Percentiles rank a stretch among this genome's conserved stretches.
Conservation (phyloP, 2,797 vertebrate species). For the Myotis findleyi region DNA sequence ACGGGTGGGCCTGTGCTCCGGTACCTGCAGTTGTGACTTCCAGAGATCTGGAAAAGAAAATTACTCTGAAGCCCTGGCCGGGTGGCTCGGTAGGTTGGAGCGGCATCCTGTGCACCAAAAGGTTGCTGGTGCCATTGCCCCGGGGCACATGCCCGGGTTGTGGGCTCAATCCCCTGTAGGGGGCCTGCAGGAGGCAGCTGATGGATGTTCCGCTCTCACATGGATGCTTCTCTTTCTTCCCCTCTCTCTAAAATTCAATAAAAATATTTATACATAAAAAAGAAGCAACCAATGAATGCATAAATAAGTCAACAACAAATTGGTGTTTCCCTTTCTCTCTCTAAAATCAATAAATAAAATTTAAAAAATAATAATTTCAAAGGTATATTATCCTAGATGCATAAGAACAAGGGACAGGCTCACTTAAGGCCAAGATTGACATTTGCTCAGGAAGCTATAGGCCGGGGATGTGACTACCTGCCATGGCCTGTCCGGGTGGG, state of each 20-base stretch:
- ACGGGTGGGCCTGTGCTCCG: neutral
- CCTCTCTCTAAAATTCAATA: neutral
- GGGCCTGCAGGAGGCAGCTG: neutral
- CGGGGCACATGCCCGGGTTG: neutral
- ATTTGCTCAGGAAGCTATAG: neutral
- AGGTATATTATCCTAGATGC: neutral
- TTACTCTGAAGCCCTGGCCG: neutral
- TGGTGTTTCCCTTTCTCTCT: neutral
- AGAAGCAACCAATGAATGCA: neutral
- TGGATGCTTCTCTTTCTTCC: neutral
- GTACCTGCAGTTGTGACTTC: neutral
- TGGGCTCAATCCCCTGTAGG: neutral
- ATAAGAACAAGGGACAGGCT: neutral
- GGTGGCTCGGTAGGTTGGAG: neutral
- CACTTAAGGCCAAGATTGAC: neutral
- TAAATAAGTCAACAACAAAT: neutral
- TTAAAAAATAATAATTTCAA: neutral
- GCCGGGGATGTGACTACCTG: neutral
- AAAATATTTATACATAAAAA: too few species aligned
- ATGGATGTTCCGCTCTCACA: neutral
- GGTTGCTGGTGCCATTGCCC: too few species aligned
- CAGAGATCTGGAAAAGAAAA: neutral
- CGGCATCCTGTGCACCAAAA: neutral
- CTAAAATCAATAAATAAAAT: neutral
- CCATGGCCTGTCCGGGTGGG: neutral